Conservation (phyloP, 2,797 vertebrate species). For the Lagocephalus sceleratus region DNA sequence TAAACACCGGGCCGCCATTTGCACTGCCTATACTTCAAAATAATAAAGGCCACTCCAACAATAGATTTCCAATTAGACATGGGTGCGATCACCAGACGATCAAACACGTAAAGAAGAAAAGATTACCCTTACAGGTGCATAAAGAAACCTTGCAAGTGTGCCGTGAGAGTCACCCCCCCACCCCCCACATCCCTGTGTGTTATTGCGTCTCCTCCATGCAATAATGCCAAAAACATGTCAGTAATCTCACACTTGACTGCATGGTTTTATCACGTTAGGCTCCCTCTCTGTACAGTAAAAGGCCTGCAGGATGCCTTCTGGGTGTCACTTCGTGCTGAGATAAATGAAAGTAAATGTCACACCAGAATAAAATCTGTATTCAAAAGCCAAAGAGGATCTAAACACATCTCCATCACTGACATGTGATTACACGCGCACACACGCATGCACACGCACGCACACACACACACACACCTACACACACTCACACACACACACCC, state of each 20-base stretch:
- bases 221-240: slow-evolving; percentile 30
- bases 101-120: slow-evolving; percentile 4
- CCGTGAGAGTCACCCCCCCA: slow-evolving; percentile 13
- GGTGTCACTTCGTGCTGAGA: slow-evolving; percentile 15
- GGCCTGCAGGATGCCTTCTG: slow-evolving; percentile 11
- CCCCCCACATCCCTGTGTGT: slow-evolving; percentile 16
- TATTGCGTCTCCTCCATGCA: slow-evolving; percentile 28
- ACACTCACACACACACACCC: too few relatives aligned
- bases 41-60: slow-evolving; percentile 11
- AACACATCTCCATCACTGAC: background rate
- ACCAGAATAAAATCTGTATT: slow-evolving; percentile 5
- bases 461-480: too few relatives aligned
- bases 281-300: slow-evolving; percentile 15
- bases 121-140: slow-evolving; percentile 16
- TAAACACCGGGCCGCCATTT: background rate
- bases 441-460: too few relatives aligned
- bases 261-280: slow-evolving; percentile 30
- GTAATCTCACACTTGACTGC: slow-evolving; percentile 44
- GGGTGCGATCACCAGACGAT: slow-evolving; percentile 8
- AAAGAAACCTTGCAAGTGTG: slow-evolving; percentile 13
- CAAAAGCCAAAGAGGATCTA: slow-evolving; percentile 3
- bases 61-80: slow-evolving; percentile 26
- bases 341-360: slow-evolving; percentile 10
- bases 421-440: background rate
- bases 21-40: slow-evolving; percentile 2